A percentile compares a stretch with the other conserved stretches of the same genome.
These are phyloP conservation scores for Venustaconcha ellipsiformis DNA, from an alignment of 1,140 invertebrate species.

Conservation along the genomic window DNA sequence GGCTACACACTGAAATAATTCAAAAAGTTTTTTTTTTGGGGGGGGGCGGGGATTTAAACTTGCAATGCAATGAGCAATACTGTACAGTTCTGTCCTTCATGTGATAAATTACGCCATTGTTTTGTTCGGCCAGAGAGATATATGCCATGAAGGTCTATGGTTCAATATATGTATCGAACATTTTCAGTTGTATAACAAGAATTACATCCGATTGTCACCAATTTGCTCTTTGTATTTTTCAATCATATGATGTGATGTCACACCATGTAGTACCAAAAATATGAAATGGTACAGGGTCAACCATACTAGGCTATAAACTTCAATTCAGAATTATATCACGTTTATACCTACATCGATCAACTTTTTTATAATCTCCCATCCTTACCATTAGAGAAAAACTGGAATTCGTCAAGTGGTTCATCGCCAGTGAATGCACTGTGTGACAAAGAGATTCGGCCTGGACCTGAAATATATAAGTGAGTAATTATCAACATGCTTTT, in stretches of 20 bases:
- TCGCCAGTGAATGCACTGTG: slow-evolving; percentile 41
- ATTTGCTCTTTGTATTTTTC: neutral
- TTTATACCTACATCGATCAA: neutral
- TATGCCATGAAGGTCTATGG: too few relatives aligned
- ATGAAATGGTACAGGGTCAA: too few relatives aligned
- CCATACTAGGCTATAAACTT: too few relatives aligned
- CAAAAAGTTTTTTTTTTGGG: too few relatives aligned
- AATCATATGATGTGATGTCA: neutral
- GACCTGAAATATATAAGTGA: slow-evolving; percentile 36
- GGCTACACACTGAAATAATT: too few relatives aligned
- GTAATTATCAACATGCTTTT: neutral
- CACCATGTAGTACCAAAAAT: too few relatives aligned
- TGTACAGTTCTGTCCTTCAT: too few relatives aligned
- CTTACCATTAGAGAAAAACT: slow-evolving; percentile 67
- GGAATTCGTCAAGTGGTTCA: slow-evolving; percentile 41
- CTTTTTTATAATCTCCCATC: slow-evolving; percentile 65
- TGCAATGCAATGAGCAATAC: too few relatives aligned
- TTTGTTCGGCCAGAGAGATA: too few relatives aligned
- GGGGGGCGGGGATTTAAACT: too few relatives aligned
- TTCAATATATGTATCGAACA: neutral
- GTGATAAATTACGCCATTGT: too few relatives aligned
- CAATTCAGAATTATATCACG: neutral
- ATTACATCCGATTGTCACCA: neutral
- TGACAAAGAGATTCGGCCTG: slow-evolving; percentile 51
- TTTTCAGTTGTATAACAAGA: neutral